These are phyloP conservation scores for Trogon melanurus DNA, from an alignment of 2,113 vertebrate species.

Conservation along the genomic window DNA sequence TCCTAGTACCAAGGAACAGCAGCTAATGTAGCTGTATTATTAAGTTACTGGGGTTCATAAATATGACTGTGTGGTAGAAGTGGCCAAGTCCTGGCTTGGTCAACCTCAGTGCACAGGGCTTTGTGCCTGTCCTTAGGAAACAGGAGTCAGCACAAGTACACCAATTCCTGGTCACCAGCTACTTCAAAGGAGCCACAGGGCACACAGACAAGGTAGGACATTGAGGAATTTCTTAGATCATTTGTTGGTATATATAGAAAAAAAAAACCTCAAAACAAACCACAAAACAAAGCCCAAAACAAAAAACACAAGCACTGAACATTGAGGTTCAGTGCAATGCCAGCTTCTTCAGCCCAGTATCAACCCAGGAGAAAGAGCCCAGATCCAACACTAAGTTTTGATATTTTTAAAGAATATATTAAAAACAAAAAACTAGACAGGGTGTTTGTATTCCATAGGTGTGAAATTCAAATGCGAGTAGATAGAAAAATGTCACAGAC, in stretches of 20 bases:
- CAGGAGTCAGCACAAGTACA: accelerated
- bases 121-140: background rate
- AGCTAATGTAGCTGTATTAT: background rate
- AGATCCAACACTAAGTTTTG: background rate
- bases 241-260: background rate
- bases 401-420: background rate
- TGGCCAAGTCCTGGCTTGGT: background rate
- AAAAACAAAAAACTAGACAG: background rate
- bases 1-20: background rate
- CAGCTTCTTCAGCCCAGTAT: background rate
- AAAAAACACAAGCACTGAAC: background rate
- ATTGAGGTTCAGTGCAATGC: background rate
- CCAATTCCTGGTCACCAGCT: background rate
- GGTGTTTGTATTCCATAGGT: background rate
- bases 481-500: background rate
- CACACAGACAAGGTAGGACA: background rate
- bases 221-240: background rate
- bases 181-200: background rate
- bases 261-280: background rate
- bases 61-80: background rate
- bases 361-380: background rate
- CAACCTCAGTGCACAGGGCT: background rate
- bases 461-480: background rate
- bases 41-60: background rate
- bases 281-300: background rate